These are phyloP conservation scores for Chrysotoxum bicinctum DNA, from an alignment of 2,888 invertebrate species.

Conservation along the genomic window DNA sequence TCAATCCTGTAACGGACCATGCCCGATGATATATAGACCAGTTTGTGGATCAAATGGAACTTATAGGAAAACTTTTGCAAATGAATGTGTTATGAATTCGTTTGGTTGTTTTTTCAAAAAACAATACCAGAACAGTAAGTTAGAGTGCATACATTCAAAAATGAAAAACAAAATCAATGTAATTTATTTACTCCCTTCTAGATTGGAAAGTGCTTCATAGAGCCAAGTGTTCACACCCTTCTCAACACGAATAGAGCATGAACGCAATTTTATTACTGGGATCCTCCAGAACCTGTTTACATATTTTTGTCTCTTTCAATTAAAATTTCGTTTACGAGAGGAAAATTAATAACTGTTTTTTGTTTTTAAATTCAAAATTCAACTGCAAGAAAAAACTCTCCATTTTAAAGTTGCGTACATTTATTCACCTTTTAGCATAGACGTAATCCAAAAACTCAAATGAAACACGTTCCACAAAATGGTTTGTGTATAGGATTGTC, in stretches of 20 bases:
- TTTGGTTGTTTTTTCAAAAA: background rate
- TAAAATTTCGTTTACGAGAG: background rate
- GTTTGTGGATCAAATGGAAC: conserved; percentile 17
- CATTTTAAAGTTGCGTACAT: background rate
- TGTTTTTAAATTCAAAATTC: background rate
- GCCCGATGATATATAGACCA: background rate
- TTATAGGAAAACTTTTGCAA: background rate
- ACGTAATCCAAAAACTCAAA: background rate
- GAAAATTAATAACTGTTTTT: background rate
- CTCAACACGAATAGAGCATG: background rate
- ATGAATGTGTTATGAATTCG: background rate
- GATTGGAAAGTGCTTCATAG: background rate
- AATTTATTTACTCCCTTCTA: background rate
- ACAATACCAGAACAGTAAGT: background rate
- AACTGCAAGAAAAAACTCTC: background rate
- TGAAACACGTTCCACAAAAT: background rate
- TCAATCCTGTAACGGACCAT: background rate
- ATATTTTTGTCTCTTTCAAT: background rate
- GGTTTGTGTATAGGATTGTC: background rate
- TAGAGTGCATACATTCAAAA: background rate
- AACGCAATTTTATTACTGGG: background rate
- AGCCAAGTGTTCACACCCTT: background rate
- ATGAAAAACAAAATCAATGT: background rate
- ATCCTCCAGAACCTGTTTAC: background rate
- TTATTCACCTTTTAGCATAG: background rate